Conservation (phyloP, 2,797 vertebrate genomes). For the Anguilla marmorata region DNA sequence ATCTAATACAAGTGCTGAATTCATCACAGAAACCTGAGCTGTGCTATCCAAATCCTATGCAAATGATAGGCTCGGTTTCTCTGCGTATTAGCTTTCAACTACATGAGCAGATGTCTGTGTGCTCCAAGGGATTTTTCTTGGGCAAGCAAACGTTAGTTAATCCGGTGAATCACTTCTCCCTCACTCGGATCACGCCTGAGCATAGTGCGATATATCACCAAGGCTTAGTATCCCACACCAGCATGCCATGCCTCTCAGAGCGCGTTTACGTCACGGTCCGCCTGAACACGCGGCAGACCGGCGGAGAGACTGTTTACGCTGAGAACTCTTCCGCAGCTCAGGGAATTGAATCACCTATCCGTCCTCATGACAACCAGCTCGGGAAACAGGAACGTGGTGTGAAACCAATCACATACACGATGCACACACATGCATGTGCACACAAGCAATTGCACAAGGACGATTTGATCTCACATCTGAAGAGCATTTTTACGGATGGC, state of each 20-base stretch:
- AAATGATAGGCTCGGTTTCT: neutral
- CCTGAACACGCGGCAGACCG: neutral
- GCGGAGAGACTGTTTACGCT: neutral
- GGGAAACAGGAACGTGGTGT: neutral
- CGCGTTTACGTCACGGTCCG: neutral
- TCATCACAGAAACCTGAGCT: neutral
- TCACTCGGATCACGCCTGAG: too few relatives aligned
- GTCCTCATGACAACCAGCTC: constrained; percentile 1
- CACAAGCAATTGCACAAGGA: neutral
- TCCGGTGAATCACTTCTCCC: neutral
- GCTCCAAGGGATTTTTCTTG: neutral
- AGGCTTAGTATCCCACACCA: neutral
- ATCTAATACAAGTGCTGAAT: constrained; percentile 7
- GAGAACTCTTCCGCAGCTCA: constrained; percentile 11
- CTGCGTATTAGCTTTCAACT: constrained; percentile 2
- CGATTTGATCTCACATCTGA: neutral
- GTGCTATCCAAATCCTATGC: neutral
- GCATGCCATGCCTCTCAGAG: neutral
- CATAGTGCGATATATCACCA: neutral
- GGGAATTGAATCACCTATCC: constrained; percentile 18
- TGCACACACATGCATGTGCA: neutral
- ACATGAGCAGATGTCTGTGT: neutral
- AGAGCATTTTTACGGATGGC: neutral
- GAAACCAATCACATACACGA: neutral
- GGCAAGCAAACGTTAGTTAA: neutral